These are phyloP conservation scores for Aurelia aurita DNA, from an alignment of 30 jellyfish, hydroid and myxozoan genomes.

Conservation along the genomic window DNA sequence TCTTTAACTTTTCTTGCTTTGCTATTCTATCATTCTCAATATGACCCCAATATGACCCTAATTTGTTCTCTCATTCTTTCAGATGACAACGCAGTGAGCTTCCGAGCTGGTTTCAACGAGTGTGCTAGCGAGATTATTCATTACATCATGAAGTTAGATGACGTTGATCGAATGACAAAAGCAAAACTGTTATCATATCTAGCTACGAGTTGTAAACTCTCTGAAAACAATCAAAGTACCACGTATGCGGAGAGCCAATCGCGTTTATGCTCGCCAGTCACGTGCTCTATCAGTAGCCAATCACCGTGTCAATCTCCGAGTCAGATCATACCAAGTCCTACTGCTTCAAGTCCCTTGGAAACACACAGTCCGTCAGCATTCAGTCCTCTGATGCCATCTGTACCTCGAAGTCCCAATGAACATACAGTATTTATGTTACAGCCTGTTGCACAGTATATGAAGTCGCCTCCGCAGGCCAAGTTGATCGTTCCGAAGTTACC, in stretches of 20 bases:
- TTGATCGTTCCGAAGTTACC: constrained; percentile 26
- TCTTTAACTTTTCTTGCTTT: too few relatives aligned
- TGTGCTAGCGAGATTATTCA: constrained; percentile 78
- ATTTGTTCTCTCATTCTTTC: constrained; percentile 5
- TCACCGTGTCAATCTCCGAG: constrained; percentile 60
- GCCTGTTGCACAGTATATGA: constrained; percentile 31
- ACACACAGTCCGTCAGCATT: constrained; percentile 56
- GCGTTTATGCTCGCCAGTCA: constrained; percentile 21
- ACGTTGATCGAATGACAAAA: constrained; percentile 68
- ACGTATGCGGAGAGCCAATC: constrained; percentile 21
- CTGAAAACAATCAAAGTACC: constrained; percentile 15
- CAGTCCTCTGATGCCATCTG: constrained; percentile 20
- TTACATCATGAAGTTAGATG: constrained; percentile 84
- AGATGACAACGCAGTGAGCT: constrained; percentile 78
- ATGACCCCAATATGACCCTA: too few relatives aligned
- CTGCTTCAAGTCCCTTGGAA: constrained; percentile 40
- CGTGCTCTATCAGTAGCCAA: constrained; percentile 25
- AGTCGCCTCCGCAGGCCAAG: constrained; percentile 3
- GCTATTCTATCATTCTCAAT: too few relatives aligned
- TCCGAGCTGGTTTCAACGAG: constrained; percentile 85
- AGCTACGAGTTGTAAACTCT: constrained; percentile 64
- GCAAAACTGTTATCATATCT: constrained; percentile 69
- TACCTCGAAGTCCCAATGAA: constrained; percentile 42
- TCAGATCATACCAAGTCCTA: constrained; percentile 63
- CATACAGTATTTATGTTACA: constrained; percentile 2